A percentile compares a stretch with the other conserved stretches of the same genome.
These are phyloP conservation scores for Tor tambroides DNA, from an alignment of 2,113 vertebrate genomes.

Conservation along the genomic window DNA sequence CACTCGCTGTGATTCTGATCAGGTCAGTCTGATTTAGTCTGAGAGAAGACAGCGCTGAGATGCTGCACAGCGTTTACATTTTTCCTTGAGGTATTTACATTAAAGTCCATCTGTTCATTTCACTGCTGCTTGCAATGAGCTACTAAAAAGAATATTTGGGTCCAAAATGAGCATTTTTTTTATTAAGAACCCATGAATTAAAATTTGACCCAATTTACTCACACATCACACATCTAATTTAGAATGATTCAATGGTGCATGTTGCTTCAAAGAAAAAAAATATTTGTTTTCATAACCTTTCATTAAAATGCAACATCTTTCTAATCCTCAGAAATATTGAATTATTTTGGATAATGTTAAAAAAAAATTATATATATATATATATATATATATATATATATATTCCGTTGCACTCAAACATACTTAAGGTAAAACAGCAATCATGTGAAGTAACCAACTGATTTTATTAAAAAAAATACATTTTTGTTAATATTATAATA, in stretches of 20 bases:
- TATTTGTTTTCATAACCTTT: not conserved
- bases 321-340: not conserved
- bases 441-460: no score
- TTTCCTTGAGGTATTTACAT: conserved; percentile 31
- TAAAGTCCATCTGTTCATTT: not conserved
- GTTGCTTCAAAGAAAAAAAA: not conserved
- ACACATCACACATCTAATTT: not conserved
- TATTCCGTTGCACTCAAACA: not conserved
- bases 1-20: not conserved
- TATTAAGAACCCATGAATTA: no score
- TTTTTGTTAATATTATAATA: not conserved
- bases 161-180: not conserved
- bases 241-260: not conserved
- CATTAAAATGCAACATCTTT: not conserved
- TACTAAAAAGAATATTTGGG: not conserved
- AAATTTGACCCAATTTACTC: not conserved
- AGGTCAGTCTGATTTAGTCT: conserved; percentile 25
- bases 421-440: no score
- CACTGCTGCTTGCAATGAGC: not conserved
- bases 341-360: no score
- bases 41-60: not conserved
- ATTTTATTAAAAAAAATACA: not conserved
- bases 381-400: no score
- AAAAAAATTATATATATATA: no score
- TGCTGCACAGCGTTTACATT: conserved; percentile 28